Evolutionary conservation across 1,140 invertebrate species (phyloP), one percentile per base, ranked within the genome.

Genomic region (Zaprionus capensis): DNA sequence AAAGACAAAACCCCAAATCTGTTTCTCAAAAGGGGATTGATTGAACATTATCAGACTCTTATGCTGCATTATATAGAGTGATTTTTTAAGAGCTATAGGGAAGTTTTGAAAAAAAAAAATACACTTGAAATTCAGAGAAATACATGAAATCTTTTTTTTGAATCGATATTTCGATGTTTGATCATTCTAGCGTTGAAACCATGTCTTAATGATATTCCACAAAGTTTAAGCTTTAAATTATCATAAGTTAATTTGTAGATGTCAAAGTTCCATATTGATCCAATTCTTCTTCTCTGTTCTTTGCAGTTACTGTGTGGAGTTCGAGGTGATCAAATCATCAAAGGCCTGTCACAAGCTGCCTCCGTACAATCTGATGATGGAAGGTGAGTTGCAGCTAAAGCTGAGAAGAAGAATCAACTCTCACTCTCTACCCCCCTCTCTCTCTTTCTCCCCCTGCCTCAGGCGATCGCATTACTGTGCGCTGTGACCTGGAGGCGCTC

Each of bases 271-370:
- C 15, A 26, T 46, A 6, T 12, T 15, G 0, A 36, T 71, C 31
- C 4, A 24, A 17, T 5, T 49, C 0, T 44, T 9, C 6, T 51
- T 51, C 1, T 11, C 0, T 17, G 1, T 51, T 5, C 22, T 11
- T 82, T 96, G 26, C 95, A 97, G 97, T 87, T 97, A 97, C 91
- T 97, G 96, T 88, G 96, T 97, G 5, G 95, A 96, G 81, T 97
- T 97, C 81, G 95, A 97, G 92, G 95, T 97, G 15, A 94, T 96
- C 46, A 97, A 97, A 92, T 95, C 96, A 4, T 95, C 96, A 5
- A 97, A 97, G 80, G 96, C 96, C 3, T 97, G 96, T 87, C 95
- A 96, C 86, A 95, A 96, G 76, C 95, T 96, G 87, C 94, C 94
- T 7, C 94, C 94, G 22, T 96, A 96, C 82, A 95, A 95, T 66